Percentiles rank a stretch among this genome's conserved stretches.
Evolutionary conservation across 2,113 vertebrate genomes (phyloP).

Genomic region (Mohoua ochrocephala): DNA sequence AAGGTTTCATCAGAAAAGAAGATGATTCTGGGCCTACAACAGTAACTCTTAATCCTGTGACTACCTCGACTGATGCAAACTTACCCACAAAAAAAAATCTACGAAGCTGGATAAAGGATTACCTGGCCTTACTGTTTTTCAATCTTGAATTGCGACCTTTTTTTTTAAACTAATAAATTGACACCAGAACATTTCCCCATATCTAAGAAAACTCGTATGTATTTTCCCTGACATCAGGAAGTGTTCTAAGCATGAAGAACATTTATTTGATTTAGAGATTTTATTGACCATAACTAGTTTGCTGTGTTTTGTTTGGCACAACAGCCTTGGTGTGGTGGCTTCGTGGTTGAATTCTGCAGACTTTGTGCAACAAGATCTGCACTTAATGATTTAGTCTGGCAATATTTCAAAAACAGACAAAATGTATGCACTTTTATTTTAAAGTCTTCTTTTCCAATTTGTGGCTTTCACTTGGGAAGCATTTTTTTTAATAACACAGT

Average conservation of each 20-base stretch:
- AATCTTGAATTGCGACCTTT: background rate
- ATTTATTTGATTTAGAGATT: slow-evolving; percentile 66
- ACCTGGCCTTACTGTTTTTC: background rate
- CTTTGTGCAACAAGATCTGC: slow-evolving; percentile 66
- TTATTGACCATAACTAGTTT: slow-evolving; percentile 64
- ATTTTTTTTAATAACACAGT: background rate
- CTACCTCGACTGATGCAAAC: background rate
- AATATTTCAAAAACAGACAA: slow-evolving; percentile 57
- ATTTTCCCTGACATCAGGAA: slow-evolving; percentile 62
- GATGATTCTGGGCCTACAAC: background rate
- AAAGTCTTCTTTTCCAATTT: slow-evolving; percentile 26
- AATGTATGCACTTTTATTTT: slow-evolving; percentile 58
- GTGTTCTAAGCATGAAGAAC: slow-evolving; percentile 45
- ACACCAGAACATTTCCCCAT: background rate
- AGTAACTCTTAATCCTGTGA: fast-evolving
- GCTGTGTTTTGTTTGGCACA: slow-evolving; percentile 71
- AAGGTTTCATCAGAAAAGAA: background rate
- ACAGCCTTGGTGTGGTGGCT: slow-evolving; percentile 44
- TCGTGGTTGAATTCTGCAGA: slow-evolving; percentile 63
- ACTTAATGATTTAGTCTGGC: slow-evolving; percentile 70
- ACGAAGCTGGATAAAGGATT: background rate
- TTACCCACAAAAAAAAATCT: background rate
- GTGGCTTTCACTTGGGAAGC: background rate
- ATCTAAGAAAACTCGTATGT: slow-evolving; percentile 42
- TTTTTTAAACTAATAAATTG: background rate